Conservation (phyloP, 2,113 vertebrate genomes). For the Brevimyrus niger region DNA sequence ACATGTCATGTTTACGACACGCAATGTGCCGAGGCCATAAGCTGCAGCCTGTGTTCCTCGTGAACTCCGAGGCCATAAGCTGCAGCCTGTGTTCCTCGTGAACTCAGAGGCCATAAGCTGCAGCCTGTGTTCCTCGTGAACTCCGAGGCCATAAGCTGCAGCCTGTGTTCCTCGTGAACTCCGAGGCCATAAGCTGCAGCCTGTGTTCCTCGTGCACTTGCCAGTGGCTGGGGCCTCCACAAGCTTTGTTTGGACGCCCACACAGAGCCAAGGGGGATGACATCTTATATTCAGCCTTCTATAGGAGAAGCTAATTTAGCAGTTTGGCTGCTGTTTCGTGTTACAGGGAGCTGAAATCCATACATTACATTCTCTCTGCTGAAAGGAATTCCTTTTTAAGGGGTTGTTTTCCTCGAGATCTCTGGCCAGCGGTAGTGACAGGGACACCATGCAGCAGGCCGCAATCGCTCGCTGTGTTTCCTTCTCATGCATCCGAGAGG, state of each 20-base stretch:
- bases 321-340: background rate
- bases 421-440: background rate
- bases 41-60: no score
- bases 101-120: background rate
- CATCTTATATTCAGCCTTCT: background rate
- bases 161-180: no score
- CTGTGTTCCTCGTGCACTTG: background rate
- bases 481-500: background rate
- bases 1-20: background rate
- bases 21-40: background rate
- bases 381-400: background rate
- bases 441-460: background rate
- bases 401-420: background rate
- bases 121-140: background rate
- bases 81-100: background rate
- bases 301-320: background rate
- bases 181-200: background rate
- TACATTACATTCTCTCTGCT: background rate
- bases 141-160: background rate
- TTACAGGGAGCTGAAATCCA: conserved; percentile 5
- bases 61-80: background rate
- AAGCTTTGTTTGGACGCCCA: background rate
- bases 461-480: background rate
- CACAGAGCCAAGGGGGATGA: background rate
- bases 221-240: no score